These are phyloP conservation scores for Chondrosia reniformis DNA, from an alignment of 37 sponge, comb jelly and placozoan genomes.

Conservation along the genomic window DNA sequence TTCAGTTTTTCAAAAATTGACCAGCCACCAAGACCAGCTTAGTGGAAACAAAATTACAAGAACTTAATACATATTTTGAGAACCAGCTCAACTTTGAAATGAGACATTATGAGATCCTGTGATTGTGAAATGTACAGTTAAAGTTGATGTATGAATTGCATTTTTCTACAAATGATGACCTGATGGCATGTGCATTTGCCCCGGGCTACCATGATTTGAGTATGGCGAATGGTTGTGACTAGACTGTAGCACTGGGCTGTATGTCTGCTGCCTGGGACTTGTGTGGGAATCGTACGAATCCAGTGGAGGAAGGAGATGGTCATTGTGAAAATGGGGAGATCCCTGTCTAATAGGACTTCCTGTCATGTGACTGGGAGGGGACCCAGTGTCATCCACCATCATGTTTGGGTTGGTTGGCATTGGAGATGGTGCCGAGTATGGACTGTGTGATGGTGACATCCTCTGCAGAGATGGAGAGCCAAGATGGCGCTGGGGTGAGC, in stretches of 20 bases:
- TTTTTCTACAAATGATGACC: too few species aligned
- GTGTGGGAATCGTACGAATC: constrained; percentile 28
- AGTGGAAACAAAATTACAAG: not conserved
- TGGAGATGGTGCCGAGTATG: constrained; percentile 12
- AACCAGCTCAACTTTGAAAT: constrained; percentile 17
- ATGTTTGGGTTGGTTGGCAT: constrained; percentile 45
- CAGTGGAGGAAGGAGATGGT: constrained; percentile 19
- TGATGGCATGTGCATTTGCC: constrained; percentile 2
- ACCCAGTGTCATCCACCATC: constrained; percentile 63
- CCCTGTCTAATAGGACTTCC: constrained; percentile 20
- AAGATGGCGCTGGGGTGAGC: constrained; percentile 47
- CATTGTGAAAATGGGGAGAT: constrained; percentile 27
- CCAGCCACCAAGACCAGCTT: constrained; percentile 35
- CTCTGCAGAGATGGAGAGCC: constrained; percentile 33
- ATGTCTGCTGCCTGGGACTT: constrained; percentile 55
- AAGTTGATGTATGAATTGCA: too few species aligned
- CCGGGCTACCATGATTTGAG: constrained; percentile 44
- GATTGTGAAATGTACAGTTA: too few species aligned
- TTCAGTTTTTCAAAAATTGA: too few species aligned
- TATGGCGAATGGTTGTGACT: constrained; percentile 53
- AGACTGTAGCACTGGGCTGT: constrained; percentile 12
- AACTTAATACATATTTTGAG: not conserved
- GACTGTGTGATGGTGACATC: constrained; percentile 24
- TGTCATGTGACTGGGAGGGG: constrained; percentile 23
- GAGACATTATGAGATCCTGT: too few species aligned